Evolutionary conservation across 2,113 vertebrate species (phyloP), one percentile per base, ranked within the genome.

Genomic region (Paramormyrops kingsleyae): DNA sequence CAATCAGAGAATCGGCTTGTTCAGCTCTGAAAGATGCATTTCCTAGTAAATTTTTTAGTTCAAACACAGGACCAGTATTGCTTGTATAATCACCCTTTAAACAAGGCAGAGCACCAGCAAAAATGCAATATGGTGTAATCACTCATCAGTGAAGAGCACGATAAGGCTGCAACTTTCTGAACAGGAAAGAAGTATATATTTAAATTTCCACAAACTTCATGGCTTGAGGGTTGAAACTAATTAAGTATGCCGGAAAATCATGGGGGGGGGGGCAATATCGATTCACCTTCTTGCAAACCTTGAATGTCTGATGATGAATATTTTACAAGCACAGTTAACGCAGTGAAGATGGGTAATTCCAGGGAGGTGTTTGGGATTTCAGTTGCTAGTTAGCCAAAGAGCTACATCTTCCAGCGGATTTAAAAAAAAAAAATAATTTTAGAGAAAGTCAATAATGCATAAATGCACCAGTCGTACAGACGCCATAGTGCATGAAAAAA

Each of bases 281-380:
- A 96, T 96, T 94, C 86, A 90, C 31, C 62, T n/a, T 92, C 90
- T 80, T 83, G 52, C 21, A 12, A 31, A 27, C 49, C 27, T 74
- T 53, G 50, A 44, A 49, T 39, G 46, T 89, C 96, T 96, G 95
- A 96, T 96, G 96, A 96, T 96, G 96, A 96, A 96, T 96, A 96
- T 96, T 96, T 96, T 95, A 96, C 94, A 93, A 95, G 94, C 94
- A 92, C 94, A 96, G 96, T 96, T 96, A 96, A 96, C 94, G 93
- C 94, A 93, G 94, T 94, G 93, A 95, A 95, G 95, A 93, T 91
- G 24, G 91, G 93, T 92, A 91, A 93, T 92, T 94, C 95, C 91
- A 90, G 94, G 94, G 94, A 95, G 93, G 95, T 94, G 95, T 95
- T 94, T 95, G 94, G 92, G 93, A 94, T 95, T 94, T 94, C 95